phyloP scores from a whole-genome alignment of 2,797 vertebrate genomes.

The Rhynchotus rufescens region DNA sequence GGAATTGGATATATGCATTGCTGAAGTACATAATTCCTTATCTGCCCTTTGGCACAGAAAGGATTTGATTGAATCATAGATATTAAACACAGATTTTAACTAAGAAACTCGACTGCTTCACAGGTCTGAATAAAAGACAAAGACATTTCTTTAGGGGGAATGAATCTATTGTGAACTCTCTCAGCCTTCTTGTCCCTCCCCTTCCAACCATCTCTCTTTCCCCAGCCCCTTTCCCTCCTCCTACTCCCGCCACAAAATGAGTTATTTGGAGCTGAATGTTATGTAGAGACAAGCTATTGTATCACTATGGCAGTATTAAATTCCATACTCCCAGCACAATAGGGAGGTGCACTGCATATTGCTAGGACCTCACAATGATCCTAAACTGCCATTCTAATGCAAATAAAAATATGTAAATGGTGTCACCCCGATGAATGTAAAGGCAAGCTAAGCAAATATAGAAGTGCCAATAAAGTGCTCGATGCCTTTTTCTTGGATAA shows the following conservation, averaged over 20 bases:
- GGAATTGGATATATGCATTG: background rate
- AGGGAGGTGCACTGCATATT: background rate
- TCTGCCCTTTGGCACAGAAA: background rate
- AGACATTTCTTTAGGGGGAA: conserved; percentile 11
- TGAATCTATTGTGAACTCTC: background rate
- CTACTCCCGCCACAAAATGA: background rate
- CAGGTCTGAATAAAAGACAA: background rate
- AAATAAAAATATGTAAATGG: conserved; percentile 64
- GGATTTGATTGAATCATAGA: background rate
- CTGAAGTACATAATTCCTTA: background rate
- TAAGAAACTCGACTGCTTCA: background rate
- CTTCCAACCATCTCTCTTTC: background rate
- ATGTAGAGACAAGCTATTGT: conserved; percentile 10
- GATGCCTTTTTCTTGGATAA: conserved; percentile 54
- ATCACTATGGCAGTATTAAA: background rate
- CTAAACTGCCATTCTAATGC: conserved; percentile 31
- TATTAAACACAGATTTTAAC: background rate
- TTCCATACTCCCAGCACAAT: background rate
- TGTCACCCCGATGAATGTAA: conserved; percentile 41
- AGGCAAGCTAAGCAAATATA: conserved; percentile 45
- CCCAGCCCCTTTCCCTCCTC: background rate
- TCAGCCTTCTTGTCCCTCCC: background rate
- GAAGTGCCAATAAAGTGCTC: conserved; percentile 27
- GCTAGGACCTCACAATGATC: conserved; percentile 15
- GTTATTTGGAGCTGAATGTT: conserved; percentile 8